Evolutionary conservation across 1,140 invertebrate species (phyloP).

Genomic region (Onthophagus taurus): DNA sequence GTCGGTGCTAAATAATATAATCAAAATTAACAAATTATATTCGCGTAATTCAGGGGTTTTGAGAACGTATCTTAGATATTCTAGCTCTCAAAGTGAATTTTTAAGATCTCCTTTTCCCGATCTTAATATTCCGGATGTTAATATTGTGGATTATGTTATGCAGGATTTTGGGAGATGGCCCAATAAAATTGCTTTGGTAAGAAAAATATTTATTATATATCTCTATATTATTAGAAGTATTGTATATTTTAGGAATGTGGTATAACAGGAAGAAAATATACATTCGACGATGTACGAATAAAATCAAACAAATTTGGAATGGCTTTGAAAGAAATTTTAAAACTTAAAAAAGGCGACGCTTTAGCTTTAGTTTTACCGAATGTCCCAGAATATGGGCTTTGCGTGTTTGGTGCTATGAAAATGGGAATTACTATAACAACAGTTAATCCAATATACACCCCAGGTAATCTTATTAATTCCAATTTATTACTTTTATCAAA

Average conservation of each 20-base stretch:
- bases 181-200: not conserved
- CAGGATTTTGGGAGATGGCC: not conserved
- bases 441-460: constrained; percentile 69
- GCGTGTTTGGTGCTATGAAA: constrained; percentile 53
- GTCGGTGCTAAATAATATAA: too few relatives aligned
- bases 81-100: too few relatives aligned
- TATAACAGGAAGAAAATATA: constrained; percentile 59
- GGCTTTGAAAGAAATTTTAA: constrained; percentile 53
- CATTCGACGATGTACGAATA: constrained; percentile 54
- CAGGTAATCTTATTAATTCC: too few relatives aligned
- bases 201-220: too few relatives aligned
- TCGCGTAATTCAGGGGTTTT: too few relatives aligned
- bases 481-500: too few relatives aligned
- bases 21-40: too few relatives aligned
- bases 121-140: not conserved
- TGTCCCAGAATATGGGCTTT: constrained; percentile 59
- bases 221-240: too few relatives aligned
- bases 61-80: too few relatives aligned
- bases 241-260: constrained; percentile 59
- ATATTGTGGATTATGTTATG: not conserved
- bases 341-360: constrained; percentile 56
- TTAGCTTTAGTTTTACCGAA: constrained; percentile 64
- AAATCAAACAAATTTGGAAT: constrained; percentile 55
- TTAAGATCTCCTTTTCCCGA: too few relatives aligned
- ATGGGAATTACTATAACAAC: constrained; percentile 63